These are phyloP conservation scores for Aegotheles bennettii DNA, from an alignment of 2,113 vertebrate genomes.

Conservation along the genomic window DNA sequence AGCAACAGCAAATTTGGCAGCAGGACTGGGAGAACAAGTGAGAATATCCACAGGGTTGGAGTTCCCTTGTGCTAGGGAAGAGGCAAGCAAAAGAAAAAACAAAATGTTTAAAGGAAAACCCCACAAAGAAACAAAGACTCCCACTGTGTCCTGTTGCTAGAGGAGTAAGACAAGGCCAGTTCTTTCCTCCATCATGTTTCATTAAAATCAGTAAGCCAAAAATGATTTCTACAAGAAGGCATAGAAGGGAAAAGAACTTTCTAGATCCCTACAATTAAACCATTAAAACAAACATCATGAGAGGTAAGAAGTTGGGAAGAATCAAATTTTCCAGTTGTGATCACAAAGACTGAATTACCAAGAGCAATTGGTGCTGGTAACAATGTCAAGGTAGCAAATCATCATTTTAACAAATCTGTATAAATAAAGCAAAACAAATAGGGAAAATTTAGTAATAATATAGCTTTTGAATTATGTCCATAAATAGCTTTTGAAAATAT, in stretches of 20 bases:
- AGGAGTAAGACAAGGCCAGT: not conserved
- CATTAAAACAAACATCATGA: not conserved
- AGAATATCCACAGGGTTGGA: not conserved
- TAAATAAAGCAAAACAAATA: not conserved
- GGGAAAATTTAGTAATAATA: not conserved
- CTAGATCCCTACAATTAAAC: not conserved
- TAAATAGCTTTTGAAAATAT: not conserved
- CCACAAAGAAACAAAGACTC: not conserved
- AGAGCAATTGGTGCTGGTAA: not conserved
- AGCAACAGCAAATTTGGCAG: constrained; percentile 31
- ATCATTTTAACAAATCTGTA: not conserved
- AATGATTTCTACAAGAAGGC: not conserved
- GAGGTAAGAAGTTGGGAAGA: not conserved
- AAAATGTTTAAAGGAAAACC: not conserved
- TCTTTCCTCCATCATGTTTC: not conserved
- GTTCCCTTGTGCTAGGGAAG: not conserved
- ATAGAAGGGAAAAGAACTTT: not conserved
- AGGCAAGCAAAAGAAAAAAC: not conserved
- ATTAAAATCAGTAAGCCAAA: not conserved
- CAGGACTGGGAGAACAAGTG: not conserved
- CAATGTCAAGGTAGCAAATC: not conserved
- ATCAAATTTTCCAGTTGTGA: not conserved
- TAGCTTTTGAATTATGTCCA: not conserved
- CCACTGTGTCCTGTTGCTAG: not conserved
- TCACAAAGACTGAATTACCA: not conserved